These are phyloP conservation scores for Nicator chloris DNA, from an alignment of 2,113 vertebrate genomes.

Conservation along the genomic window DNA sequence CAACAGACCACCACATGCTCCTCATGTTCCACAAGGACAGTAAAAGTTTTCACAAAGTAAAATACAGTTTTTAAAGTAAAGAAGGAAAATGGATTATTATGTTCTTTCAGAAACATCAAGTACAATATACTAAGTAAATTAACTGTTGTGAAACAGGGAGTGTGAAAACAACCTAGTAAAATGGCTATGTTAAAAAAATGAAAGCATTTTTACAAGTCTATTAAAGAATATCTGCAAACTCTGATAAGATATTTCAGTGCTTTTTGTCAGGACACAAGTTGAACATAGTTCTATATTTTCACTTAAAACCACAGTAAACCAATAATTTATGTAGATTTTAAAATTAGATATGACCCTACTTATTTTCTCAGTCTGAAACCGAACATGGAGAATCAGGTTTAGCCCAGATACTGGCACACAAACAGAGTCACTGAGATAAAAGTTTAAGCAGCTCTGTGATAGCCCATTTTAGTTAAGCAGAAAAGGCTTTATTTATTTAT, in stretches of 20 bases:
- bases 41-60: neutral
- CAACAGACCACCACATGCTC: neutral
- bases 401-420: neutral
- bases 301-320: neutral
- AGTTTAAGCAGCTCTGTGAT: neutral
- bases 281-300: neutral
- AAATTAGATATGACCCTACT: neutral
- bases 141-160: neutral
- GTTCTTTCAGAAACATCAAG: neutral
- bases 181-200: neutral
- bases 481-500: neutral
- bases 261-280: neutral
- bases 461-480: neutral
- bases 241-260: neutral
- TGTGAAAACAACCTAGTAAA: neutral
- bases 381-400: neutral
- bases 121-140: neutral
- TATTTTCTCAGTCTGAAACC: neutral
- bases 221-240: neutral
- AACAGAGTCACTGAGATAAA: neutral
- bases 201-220: neutral
- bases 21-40: neutral
- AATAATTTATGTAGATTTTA: neutral
- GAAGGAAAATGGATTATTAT: neutral
- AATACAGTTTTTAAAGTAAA: neutral